Conservation (phyloP, 2,888 invertebrate species). For the Dicyrtoma fusca region DNA sequence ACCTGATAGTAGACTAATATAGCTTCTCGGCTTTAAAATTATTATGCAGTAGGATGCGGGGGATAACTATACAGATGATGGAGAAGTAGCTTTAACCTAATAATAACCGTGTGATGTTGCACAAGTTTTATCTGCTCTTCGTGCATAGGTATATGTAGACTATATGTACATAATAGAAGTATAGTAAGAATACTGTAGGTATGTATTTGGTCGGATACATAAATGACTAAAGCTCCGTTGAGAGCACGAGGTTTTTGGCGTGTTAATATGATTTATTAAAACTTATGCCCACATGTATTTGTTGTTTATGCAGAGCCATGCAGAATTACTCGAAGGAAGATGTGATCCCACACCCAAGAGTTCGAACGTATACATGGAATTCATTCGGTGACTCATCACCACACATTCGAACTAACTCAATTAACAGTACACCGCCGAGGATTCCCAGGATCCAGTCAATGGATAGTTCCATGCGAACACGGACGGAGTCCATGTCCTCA, state of each 20-base stretch:
- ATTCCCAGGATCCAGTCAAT: slow-evolving; percentile 49
- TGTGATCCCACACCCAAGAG: slow-evolving; percentile 46
- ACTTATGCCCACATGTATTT: background rate
- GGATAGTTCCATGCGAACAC: slow-evolving; percentile 37
- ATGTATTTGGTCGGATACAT: background rate
- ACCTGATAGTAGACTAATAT: no score
- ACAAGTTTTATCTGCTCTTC: no score
- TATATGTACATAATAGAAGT: no score
- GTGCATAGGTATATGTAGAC: no score
- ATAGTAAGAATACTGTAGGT: background rate
- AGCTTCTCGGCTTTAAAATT: no score
- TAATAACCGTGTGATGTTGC: no score
- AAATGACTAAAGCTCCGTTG: no score
- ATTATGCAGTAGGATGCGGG: no score
- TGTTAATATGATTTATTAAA: background rate
- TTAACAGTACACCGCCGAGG: slow-evolving; percentile 49
- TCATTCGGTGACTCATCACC: slow-evolving; percentile 10
- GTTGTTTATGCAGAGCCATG: slow-evolving; percentile 47
- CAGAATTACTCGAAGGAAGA: slow-evolving; percentile 56
- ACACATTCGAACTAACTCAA: slow-evolving; percentile 36
- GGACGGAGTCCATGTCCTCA: slow-evolving; percentile 49
- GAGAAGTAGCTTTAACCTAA: no score
- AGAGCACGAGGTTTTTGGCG: no score
- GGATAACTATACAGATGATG: no score
- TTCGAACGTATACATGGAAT: slow-evolving; percentile 49